These are phyloP conservation scores for Cygnus atratus DNA, from an alignment of 2,113 vertebrate species.

Conservation along the genomic window DNA sequence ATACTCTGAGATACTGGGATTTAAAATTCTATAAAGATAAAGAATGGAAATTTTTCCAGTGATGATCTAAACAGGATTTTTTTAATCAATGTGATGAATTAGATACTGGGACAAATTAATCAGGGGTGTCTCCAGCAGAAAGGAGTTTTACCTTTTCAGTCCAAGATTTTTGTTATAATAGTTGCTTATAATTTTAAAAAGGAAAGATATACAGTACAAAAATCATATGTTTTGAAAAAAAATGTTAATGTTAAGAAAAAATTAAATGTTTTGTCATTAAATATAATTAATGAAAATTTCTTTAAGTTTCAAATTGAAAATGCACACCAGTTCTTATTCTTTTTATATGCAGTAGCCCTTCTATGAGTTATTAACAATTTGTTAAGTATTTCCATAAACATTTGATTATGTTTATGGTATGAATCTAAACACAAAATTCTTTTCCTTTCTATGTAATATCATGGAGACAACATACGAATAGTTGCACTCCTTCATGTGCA, in stretches of 20 bases:
- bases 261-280: background rate
- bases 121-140: background rate
- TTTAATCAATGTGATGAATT: conserved; percentile 34
- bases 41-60: conserved; percentile 12
- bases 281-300: background rate
- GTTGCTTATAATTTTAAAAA: background rate
- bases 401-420: background rate
- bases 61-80: conserved; percentile 7
- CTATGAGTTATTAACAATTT: background rate
- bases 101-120: background rate
- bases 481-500: fast-evolving
- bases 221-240: background rate
- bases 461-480: background rate
- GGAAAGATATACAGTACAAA: background rate
- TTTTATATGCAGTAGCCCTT: background rate
- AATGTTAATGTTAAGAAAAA: background rate
- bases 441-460: background rate
- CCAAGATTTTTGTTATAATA: background rate
- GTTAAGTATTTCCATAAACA: background rate
- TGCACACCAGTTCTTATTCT: background rate
- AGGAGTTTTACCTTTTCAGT: background rate
- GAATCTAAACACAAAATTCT: background rate
- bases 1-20: background rate
- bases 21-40: conserved; percentile 10
- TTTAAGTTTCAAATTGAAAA: background rate